Percentiles rank a stretch among this genome's conserved stretches.
These are phyloP conservation scores for Blastobasis adustella DNA, from an alignment of 2,888 invertebrate species.

Conservation along the genomic window DNA sequence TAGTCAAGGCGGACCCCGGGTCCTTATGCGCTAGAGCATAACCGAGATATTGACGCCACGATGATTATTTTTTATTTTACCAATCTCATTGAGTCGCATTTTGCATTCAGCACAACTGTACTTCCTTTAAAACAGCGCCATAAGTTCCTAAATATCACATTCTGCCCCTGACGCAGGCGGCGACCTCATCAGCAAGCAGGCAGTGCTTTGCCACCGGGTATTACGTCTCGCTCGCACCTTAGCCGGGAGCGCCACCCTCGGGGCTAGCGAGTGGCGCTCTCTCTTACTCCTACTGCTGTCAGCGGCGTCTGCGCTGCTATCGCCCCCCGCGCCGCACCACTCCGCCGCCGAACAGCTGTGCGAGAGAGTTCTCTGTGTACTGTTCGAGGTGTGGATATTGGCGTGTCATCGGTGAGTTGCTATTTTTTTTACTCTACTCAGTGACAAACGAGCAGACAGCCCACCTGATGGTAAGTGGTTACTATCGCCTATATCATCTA, in stretches of 20 bases:
- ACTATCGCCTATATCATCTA: too few relatives aligned
- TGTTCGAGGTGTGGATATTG: conserved; percentile 87
- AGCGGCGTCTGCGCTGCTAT: conserved; percentile 90
- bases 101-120: too few relatives aligned
- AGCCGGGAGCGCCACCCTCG: conserved; percentile 71
- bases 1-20: too few relatives aligned
- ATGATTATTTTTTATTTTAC: too few relatives aligned
- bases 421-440: neutral
- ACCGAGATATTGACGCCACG: too few relatives aligned
- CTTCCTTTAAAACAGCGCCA: too few relatives aligned
- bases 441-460: too few relatives aligned
- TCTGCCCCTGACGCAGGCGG: conserved; percentile 72
- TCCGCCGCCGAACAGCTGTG: conserved; percentile 97
- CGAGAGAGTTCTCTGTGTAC: conserved; percentile 93
- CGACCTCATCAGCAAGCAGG: conserved; percentile 94
- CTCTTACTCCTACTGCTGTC: conserved; percentile 87
- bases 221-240: conserved; percentile 87
- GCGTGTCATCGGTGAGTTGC: conserved; percentile 67
- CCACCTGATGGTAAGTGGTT: too few relatives aligned
- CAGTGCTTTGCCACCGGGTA: conserved; percentile 93
- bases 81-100: too few relatives aligned
- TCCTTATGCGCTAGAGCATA: too few relatives aligned
- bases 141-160: too few relatives aligned
- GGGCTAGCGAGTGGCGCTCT: conserved; percentile 93
- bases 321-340: conserved; percentile 94